Base-by-base conservation (phyloP, 2,888 invertebrate genomes). In the Ecdyonurus torrentis region DNA sequence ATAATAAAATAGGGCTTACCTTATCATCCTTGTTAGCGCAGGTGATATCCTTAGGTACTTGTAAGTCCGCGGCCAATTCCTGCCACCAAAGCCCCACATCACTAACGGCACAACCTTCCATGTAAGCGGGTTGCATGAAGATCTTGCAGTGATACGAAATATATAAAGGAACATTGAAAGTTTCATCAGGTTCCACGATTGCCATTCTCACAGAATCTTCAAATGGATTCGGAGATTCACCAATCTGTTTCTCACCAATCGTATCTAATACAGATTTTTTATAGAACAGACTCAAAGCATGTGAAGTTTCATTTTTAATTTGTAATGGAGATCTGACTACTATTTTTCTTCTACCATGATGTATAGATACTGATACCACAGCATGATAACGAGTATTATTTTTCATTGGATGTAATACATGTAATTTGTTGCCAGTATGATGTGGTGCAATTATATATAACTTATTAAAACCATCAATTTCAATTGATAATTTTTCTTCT, bases 131-230 rank as follows among this genome's bases (percentile, higher is more conserved):
- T 70, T 85, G 79, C 52, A 89, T 74, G 72, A 83, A 86, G 63
- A 91, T 76, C 67, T 85, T 83, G 74, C 88, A 89, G 70, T 91
- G 88, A 70, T 89, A 90, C 1, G 90, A 89, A 61, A 90, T 82
- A 70, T 84, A 84, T 55, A 91, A 75, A 1, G 91, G 91, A 24
- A 91, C 83, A 68, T 85, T 83, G 72, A 84, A 89, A 0, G 81
- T 80, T 69, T 87, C 85, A 67, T 85, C 84, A 0, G 89, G 86
- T 63, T 86, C 86, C 22, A 91, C 76, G 23, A 87, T 84, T 0
- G 84, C 81, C 61, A 91, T 78, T 61, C 85, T 77, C 77, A 86
- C 82, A 64, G 84, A 85, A 65, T 87, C 85, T 67, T 85, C 85
- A 71, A 87, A 89, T 0, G 88, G 89, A 73, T 89, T 89, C 15